These are phyloP conservation scores for Lichenostomus cassidix DNA, from an alignment of 2,113 vertebrate genomes.

Conservation along the genomic window DNA sequence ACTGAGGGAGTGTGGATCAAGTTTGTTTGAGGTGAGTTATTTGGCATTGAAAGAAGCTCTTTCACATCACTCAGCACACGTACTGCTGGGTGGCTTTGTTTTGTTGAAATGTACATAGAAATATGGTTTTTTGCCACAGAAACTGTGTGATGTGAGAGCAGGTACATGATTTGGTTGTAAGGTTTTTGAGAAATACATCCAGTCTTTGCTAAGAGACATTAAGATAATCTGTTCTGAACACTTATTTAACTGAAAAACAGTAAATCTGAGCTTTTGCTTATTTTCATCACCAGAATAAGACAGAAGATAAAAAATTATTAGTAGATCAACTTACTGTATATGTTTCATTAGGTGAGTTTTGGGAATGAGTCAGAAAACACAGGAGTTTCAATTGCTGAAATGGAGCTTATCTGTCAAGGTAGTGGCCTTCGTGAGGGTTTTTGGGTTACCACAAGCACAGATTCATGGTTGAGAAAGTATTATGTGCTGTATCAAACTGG, in stretches of 20 bases:
- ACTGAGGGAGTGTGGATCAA: accelerated
- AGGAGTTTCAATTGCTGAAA: background rate
- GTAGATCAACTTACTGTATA: accelerated
- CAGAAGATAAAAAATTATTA: background rate
- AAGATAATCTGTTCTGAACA: background rate
- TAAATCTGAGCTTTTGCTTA: background rate
- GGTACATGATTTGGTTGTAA: background rate
- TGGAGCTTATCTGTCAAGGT: background rate
- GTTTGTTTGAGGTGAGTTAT: background rate
- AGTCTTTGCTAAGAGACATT: background rate
- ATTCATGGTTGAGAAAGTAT: background rate
- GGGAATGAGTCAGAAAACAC: background rate
- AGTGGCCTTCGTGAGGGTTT: background rate
- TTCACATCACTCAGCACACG: background rate
- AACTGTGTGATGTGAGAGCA: accelerated
- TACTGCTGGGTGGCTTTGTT: background rate
- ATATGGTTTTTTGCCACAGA: background rate
- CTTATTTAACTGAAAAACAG: background rate
- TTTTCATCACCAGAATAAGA: background rate
- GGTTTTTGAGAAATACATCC: background rate
- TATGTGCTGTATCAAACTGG: background rate
- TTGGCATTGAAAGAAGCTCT: background rate
- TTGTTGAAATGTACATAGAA: background rate
- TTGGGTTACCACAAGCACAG: background rate
- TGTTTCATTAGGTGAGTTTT: background rate